Evolutionary conservation across 2,888 invertebrate genomes (phyloP), one percentile per base, ranked within the genome.

Genomic region (Lasioglossum vierecki): DNA sequence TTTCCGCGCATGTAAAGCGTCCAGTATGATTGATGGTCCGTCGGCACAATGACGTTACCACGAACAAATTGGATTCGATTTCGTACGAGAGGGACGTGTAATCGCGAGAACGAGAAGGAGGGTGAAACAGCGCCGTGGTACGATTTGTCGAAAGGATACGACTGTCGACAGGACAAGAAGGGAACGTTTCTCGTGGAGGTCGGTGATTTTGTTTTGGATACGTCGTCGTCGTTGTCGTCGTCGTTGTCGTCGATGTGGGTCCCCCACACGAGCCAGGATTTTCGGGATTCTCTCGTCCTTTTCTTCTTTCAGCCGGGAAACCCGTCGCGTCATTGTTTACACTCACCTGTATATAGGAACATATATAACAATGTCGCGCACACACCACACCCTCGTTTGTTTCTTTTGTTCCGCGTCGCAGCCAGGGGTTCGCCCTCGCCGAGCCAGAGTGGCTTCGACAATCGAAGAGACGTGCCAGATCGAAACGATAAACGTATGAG

Each of bases 351-450:
- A 82, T 79, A 74, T 79, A 78, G 83, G 88, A 89, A 77, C 88
- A 74, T 88, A 94, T 94, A 94, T 93, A 94, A 93, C 92, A 93
- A 94, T 91, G 94, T 94, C 94, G 94, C 93, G 93, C 93, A 93
- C 94, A 94, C 92, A 92, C 92, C 89, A 89, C 90, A 88, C 91
- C 91, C 93, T 94, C 94, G 93, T 94, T 94, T 94, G 93, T 94
- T 94, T 94, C 94, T 94, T 94, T 94, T 94, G 92, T 94, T 94
- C 93, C 94, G 92, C 93, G 91, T 92, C 90, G 91, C 80, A 93
- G 92, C 81, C 76, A 94, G 93, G 94, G 93, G 93, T 92, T 91
- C 79, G 46, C 60, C 70, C 79, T 49, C 60, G 39, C 26, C 22
- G 2, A 18, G 73, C 39, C 35, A 44, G 83, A 78, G 83, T 88